Evolutionary conservation across 2,888 invertebrate species (phyloP), one percentile per base, ranked within the genome.

Genomic region (Loripinus fragilis): DNA sequence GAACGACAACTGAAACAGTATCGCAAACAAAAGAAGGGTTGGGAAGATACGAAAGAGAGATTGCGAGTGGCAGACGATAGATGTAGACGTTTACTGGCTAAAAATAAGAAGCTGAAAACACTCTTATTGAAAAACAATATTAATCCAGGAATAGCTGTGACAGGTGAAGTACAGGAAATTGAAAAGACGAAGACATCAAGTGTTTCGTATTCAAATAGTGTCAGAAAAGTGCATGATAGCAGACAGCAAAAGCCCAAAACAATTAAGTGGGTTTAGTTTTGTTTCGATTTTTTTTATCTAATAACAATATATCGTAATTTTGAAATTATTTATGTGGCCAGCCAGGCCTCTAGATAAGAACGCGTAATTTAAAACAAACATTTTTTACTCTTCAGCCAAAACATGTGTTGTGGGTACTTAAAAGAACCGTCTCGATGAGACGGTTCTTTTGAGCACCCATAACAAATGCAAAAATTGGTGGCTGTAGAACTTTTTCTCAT

Each of bases 21-120:
- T 8, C 52, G 35, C 25, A 69, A 50, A 35, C 73, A 74, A 52
- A 71, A 74, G 25, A 64, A 73, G 38, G 5, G 68, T 8, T 77
- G 77, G 74, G 72, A 75, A 25, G 71, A 77, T 30, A 75, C 77
- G 2, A 71, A 70, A 25, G 77, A 72, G 28, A 48, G 74, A n/a
- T 25, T 80, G 0, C 30, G 68, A 25, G 30, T 66, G 20, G 73
- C 77, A 0, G 77, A 83, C 25, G 52, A 55, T 15, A 48, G 71
- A 25, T 77, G 79, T 45, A 65, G 41, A 38, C 45, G 71, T 60
- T 48, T 83, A 45, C 17, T 60, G 12, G 74, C 73, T 48, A 65
- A 66, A 17, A 80, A 83, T 69, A 55, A 65, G 42, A 50, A 68
- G 12, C 45, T 83, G 23, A 60, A 66, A 23, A 71, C 45, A 2